Evolutionary conservation across 2,113 vertebrate genomes (phyloP), one percentile per base, ranked within the genome.

Genomic region (Ifrita kowaldi): DNA sequence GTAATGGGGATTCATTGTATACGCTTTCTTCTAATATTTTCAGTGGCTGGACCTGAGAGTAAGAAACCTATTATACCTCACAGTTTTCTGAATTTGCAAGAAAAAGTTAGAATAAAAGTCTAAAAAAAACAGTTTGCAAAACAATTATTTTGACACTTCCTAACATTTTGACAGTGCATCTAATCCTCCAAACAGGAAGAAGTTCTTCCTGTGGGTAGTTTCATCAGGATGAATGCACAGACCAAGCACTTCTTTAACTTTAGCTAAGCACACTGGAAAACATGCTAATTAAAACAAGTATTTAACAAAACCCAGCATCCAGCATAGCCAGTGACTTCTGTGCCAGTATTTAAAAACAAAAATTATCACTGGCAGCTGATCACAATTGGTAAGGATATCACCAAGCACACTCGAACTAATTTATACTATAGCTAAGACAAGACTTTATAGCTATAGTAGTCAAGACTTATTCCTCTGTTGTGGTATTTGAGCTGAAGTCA

Each of bases 321-420:
- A 76, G n/a, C 20, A 23, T 3, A 81, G 39, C 5, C 27, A 80
- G 22, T 20, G 3, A 64, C 10, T 73, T 59, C 4, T 56, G n/a
- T 16, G 28, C 4, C 52, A 53, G 33, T 44, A 65, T 37, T 77
- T 62, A 23, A 57, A 60, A 33, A 8, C 8, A 65, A 84, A 76
- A 80, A 10, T 20, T 19, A 24, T 20, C 5, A 4, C 47, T 49
- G 16, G 49, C 46, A 57, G 23, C 16, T 67, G 24, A 56, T 69
- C 27, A 26, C 0, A 0, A 22, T 1, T 26, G 32, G n/a, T 39
- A 50, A 46, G 14, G 23, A n/a, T 39, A 32, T 35, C 22, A 35
- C 16, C 32, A 69, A n/a, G 10, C 5, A 28, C 26, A 52, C 30
- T 44, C 30, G 63, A 79, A 78, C 5, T 10, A 26, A 9, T 39